Percentiles rank a stretch among this genome's conserved stretches.
Conservation (phyloP, 2,113 vertebrate species). For the Siniperca chuatsi region DNA sequence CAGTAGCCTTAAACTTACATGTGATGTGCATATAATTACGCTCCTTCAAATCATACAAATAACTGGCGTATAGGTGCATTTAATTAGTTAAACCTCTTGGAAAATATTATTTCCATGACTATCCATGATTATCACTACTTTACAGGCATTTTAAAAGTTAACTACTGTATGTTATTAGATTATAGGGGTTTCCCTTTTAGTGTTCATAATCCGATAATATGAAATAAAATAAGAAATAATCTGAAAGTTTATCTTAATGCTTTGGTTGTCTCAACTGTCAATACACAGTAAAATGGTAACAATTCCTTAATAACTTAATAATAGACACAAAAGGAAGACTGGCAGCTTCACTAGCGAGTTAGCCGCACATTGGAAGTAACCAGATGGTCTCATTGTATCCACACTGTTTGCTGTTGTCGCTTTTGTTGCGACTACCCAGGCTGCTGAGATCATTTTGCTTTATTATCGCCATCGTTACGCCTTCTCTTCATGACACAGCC, state of each 20-base stretch:
- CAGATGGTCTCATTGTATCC: slow-evolving; percentile 32
- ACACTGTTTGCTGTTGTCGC: slow-evolving; percentile 30
- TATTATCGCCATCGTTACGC: slow-evolving; percentile 73
- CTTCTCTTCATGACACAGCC: slow-evolving; percentile 76
- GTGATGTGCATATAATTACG: too few relatives aligned
- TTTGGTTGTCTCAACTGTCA: not conserved
- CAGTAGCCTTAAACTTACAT: too few relatives aligned
- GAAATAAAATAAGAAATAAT: not conserved
- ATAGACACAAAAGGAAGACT: not conserved
- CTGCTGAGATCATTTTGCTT: slow-evolving; percentile 73
- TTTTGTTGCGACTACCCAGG: slow-evolving; percentile 31
- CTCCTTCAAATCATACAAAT: too few relatives aligned
- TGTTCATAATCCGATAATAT: not conserved
- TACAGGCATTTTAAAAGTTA: too few relatives aligned
- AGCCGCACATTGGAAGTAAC: slow-evolving; percentile 3
- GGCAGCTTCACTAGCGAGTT: not conserved
- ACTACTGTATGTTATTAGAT: not conserved
- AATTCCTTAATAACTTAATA: not conserved
- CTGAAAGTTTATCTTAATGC: not conserved
- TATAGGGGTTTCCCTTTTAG: not conserved
- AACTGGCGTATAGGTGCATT: too few relatives aligned
- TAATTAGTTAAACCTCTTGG: too few relatives aligned
- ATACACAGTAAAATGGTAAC: not conserved
- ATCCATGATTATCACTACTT: too few relatives aligned
- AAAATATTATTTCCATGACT: too few relatives aligned